Conservation (phyloP, 2,888 invertebrate species). For the Limenitis camilla region DNA sequence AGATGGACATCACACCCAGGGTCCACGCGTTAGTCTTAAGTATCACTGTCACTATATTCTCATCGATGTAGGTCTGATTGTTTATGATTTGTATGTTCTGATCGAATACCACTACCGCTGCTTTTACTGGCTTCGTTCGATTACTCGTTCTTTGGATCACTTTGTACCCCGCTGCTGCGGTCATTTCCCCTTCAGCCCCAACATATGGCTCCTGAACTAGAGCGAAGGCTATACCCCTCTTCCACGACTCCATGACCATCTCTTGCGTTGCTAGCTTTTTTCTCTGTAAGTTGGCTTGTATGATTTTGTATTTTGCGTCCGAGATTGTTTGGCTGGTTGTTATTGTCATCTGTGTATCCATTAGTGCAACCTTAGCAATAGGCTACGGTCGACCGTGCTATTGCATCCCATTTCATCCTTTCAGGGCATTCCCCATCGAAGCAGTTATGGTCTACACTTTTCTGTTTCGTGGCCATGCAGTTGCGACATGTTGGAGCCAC, state of each 20-base stretch:
- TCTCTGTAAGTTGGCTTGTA: no score
- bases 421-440: no score
- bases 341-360: no score
- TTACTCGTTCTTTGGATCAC: not conserved
- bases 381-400: no score
- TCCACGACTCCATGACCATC: not conserved
- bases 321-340: no score
- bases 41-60: conserved; percentile 11
- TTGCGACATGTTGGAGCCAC: no score
- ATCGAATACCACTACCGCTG: conserved; percentile 17
- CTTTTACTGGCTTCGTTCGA: conserved; percentile 10
- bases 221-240: not conserved
- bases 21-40: not conserved
- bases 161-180: conserved; percentile 4
- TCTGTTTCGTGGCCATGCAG: no score
- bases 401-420: no score
- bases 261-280: not conserved
- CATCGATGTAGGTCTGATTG: conserved; percentile 11
- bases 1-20: conserved; percentile 8
- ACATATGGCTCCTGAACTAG: conserved; percentile 19
- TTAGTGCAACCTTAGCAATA: no score
- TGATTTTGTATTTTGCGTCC: no score
- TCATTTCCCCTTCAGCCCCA: not conserved
- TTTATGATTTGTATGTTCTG: conserved; percentile 5
- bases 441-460: no score